Percentiles rank a stretch among this genome's conserved stretches.
These are phyloP conservation scores for Acanthurus lineatus DNA, from an alignment of 2,797 vertebrate species.

Conservation along the genomic window DNA sequence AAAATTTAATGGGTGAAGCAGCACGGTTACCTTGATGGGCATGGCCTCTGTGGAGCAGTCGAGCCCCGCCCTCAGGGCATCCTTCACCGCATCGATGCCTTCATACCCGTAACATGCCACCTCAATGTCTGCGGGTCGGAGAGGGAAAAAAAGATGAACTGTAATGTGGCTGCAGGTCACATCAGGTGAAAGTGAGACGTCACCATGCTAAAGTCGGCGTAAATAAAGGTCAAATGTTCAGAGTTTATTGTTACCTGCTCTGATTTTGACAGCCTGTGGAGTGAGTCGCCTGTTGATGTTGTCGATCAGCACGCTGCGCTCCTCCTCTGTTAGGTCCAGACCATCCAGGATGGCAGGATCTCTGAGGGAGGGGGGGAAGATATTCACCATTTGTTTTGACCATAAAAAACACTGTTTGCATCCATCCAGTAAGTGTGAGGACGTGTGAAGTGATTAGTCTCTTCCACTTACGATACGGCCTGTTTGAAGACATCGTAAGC, in stretches of 20 bases:
- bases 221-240: neutral
- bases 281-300: conserved; percentile 99
- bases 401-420: neutral
- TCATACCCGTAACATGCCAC: conserved; percentile 99
- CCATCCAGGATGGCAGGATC: conserved; percentile 95
- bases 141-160: neutral
- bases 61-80: conserved; percentile 94
- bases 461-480: conserved; percentile 94
- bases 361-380: conserved; percentile 71
- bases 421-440: too few species aligned
- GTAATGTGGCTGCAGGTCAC: neutral
- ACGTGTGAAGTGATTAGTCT: rapidly evolving
- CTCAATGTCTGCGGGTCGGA: conserved; percentile 91
- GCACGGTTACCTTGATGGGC: conserved; percentile 93
- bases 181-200: neutral
- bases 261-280: conserved; percentile 98
- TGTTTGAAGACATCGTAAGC: conserved; percentile 99
- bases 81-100: conserved; percentile 98
- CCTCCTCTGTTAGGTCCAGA: conserved; percentile 94
- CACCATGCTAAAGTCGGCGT: neutral
- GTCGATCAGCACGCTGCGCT: conserved; percentile 93
- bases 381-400: neutral
- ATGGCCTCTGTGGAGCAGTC: conserved; percentile 96
- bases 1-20: neutral
- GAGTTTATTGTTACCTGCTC: conserved; percentile 87